Conservation (phyloP, 2,113 vertebrate genomes). For the Tylochromis polylepis region DNA sequence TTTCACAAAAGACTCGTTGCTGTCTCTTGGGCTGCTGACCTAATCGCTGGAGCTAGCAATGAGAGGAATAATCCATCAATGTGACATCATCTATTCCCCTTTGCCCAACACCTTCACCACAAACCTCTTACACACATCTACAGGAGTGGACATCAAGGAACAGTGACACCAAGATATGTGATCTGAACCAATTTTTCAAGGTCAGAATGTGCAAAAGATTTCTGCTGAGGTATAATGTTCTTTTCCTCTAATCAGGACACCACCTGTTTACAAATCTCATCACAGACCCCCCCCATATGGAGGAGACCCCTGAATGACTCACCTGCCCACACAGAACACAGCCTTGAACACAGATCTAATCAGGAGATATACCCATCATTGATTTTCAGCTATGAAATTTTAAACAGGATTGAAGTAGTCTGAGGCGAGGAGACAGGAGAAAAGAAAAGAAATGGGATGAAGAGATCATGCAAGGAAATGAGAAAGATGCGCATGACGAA, state of each 20-base stretch:
- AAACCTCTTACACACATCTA: neutral
- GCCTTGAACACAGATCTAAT: conserved; percentile 22
- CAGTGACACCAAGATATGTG: neutral
- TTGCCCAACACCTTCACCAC: neutral
- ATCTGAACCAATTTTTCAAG: neutral
- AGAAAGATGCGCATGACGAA: conserved; percentile 10
- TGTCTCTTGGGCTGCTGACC: conserved; percentile 62
- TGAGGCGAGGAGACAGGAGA: neutral
- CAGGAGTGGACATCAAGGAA: neutral
- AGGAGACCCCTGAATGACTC: conserved; percentile 20
- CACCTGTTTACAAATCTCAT: conserved; percentile 39
- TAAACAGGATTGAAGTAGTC: neutral
- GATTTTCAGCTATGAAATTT: neutral
- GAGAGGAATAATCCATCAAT: conserved; percentile 66
- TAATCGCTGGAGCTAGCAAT: conserved; percentile 62
- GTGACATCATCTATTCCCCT: conserved; percentile 41
- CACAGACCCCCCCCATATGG: conserved; percentile 18
- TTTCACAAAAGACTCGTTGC: conserved; percentile 51
- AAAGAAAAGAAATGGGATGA: neutral
- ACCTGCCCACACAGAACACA: conserved; percentile 43
- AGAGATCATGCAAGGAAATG: neutral
- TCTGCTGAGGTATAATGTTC: neutral
- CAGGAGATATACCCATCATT: neutral
- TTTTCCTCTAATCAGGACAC: conserved; percentile 27
- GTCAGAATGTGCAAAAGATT: neutral